Evolutionary conservation across 1,140 invertebrate genomes (phyloP).

Genomic region (Drosophila triauraria): DNA sequence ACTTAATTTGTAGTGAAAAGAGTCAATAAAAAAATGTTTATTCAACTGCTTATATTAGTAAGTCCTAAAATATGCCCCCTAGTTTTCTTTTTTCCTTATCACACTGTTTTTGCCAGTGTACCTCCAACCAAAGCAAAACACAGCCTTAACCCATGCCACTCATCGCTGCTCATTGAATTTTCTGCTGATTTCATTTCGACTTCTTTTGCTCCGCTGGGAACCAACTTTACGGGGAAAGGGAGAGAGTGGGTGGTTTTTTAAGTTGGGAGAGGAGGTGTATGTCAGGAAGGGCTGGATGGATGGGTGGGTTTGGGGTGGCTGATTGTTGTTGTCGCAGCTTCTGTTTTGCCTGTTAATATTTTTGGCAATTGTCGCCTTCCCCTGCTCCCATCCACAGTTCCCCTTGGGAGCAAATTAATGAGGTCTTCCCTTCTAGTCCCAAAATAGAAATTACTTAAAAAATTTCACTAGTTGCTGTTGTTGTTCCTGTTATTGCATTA

Average conservation of each 20-base stretch:
- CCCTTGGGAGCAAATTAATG: constrained; percentile 73
- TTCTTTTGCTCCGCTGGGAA: constrained; percentile 82
- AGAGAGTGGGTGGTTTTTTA: constrained; percentile 14
- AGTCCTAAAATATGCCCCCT: no score
- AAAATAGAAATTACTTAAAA: constrained; percentile 71
- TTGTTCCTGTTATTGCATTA: constrained; percentile 42
- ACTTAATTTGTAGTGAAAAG: no score
- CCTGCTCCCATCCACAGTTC: constrained; percentile 1
- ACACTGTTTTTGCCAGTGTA: background rate
- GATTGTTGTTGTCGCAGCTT: constrained; percentile 60
- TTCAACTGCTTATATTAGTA: no score
- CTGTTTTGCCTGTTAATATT: constrained; percentile 82
- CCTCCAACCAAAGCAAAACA: background rate
- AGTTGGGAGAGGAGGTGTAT: background rate
- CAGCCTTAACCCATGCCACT: background rate
- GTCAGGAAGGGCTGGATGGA: constrained; percentile 7
- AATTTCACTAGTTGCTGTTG: constrained; percentile 44
- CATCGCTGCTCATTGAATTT: constrained; percentile 74
- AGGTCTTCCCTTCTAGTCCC: constrained; percentile 56
- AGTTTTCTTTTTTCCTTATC: background rate
- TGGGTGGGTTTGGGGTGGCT: constrained; percentile 50
- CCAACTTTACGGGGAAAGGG: constrained; percentile 49
- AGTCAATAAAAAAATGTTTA: no score
- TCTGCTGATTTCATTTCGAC: constrained; percentile 84
- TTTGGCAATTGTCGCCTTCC: constrained; percentile 74